These are phyloP conservation scores for Drosophila burlai DNA, from an alignment of 1,140 invertebrate species.

Conservation along the genomic window DNA sequence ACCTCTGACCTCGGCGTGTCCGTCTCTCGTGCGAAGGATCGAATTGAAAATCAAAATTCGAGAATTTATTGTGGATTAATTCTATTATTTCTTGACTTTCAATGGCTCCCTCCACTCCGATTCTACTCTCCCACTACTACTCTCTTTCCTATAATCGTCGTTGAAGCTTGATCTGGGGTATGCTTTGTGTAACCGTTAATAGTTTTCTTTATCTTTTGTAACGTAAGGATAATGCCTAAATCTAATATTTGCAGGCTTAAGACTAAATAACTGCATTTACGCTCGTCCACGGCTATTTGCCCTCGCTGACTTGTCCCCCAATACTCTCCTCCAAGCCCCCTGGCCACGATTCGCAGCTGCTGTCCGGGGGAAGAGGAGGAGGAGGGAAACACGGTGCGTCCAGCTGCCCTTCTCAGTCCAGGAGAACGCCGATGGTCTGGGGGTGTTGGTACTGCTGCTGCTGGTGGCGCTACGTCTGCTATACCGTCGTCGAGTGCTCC, in stretches of 20 bases:
- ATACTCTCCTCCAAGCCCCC: neutral
- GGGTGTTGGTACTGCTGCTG: constrained; percentile 33
- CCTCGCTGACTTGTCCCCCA: neutral
- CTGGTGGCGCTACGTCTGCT: constrained; percentile 53
- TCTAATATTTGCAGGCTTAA: constrained; percentile 82
- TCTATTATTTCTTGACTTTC: constrained; percentile 31
- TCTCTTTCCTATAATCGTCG: constrained; percentile 39
- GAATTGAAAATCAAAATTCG: constrained; percentile 50
- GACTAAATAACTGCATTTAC: constrained; percentile 83
- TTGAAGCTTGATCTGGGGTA: constrained; percentile 39
- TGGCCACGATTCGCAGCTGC: neutral
- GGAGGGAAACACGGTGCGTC: constrained; percentile 1
- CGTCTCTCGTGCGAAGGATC: constrained; percentile 22
- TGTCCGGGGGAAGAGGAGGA: neutral
- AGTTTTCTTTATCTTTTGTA: constrained; percentile 29
- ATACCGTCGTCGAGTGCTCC: constrained; percentile 79
- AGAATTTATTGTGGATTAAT: constrained; percentile 36
- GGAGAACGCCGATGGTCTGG: constrained; percentile 39
- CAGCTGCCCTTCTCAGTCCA: constrained; percentile 41
- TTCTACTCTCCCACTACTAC: constrained; percentile 5
- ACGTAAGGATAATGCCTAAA: constrained; percentile 57
- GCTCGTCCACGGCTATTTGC: constrained; percentile 44
- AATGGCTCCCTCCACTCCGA: constrained; percentile 4
- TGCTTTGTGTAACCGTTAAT: constrained; percentile 54
- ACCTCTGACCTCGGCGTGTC: constrained; percentile 10